Evolutionary conservation across 37 sponge, comb jelly and placozoan species (phyloP).

Genomic region (Hexactinellida sp.): DNA sequence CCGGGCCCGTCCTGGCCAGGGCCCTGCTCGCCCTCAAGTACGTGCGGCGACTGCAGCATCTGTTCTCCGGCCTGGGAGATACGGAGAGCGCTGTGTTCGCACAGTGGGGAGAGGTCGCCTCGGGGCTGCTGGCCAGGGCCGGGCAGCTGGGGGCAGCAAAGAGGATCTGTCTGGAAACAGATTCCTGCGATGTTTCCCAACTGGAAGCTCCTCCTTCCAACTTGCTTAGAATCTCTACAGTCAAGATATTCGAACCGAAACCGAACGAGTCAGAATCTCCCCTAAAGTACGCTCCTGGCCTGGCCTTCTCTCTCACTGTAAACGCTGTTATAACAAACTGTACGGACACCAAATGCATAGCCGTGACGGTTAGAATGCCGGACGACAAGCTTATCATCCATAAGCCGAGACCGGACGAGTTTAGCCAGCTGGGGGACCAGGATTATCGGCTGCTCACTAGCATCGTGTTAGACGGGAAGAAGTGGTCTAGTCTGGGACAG

Average conservation of each 20-base stretch:
- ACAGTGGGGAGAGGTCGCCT: neutral
- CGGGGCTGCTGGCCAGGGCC: neutral
- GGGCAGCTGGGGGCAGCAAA: neutral
- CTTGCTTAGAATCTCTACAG: neutral
- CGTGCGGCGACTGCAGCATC: neutral
- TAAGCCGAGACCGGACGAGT: neutral
- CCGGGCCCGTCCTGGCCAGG: neutral
- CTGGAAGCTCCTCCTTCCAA: neutral
- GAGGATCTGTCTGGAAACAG: neutral
- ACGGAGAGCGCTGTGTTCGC: neutral
- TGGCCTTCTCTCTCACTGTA: neutral
- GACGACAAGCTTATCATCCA: neutral
- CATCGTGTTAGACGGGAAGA: conserved; percentile 13
- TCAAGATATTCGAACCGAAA: conserved; percentile 6
- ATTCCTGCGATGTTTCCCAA: neutral
- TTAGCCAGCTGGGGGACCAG: neutral
- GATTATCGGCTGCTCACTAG: conserved; percentile 4
- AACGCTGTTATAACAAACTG: conserved; percentile 8
- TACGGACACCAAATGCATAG: neutral
- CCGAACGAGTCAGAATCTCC: neutral
- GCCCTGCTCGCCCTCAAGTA: conserved; percentile 7
- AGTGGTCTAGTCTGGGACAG: conserved; percentile 16
- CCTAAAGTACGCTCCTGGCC: neutral
- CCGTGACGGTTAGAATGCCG: neutral
- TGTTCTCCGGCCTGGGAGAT: neutral